Conservation (phyloP, 2,113 vertebrate genomes). For the Uria lomvia region DNA sequence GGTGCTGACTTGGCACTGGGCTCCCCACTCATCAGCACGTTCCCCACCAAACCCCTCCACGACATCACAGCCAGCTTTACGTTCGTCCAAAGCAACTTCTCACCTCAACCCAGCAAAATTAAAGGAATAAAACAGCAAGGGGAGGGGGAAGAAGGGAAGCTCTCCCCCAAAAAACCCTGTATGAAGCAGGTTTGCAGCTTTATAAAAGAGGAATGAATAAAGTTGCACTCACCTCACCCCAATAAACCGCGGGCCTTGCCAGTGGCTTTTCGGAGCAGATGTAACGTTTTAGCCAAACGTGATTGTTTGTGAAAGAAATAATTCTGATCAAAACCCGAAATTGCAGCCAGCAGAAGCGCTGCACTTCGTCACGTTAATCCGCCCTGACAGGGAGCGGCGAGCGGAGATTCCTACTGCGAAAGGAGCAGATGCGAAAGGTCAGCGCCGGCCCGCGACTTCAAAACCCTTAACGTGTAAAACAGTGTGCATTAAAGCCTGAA, state of each 20-base stretch:
- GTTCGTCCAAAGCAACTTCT: background rate
- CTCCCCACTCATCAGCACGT: background rate
- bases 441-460: conserved; percentile 80
- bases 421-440: conserved; percentile 84
- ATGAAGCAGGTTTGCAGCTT: conserved; percentile 64
- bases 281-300: conserved; percentile 94
- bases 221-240: conserved; percentile 60
- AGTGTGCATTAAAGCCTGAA: conserved; percentile 83
- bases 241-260: conserved; percentile 78
- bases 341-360: conserved; percentile 87
- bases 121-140: conserved; percentile 33
- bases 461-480: conserved; percentile 90
- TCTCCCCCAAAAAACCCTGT: background rate
- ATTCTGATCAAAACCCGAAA: conserved; percentile 93
- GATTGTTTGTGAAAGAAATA: conserved; percentile 99
- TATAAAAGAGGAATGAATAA: conserved; percentile 73
- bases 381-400: conserved; percentile 85
- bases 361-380: conserved; percentile 87
- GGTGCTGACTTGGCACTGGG: background rate
- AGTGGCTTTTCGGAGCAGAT: conserved; percentile 89
- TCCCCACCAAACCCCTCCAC: conserved; percentile 9
- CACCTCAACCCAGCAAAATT: conserved; percentile 33
- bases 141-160: background rate
- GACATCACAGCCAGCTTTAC: background rate
- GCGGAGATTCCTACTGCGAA: conserved; percentile 85